Evolutionary conservation across 2,113 vertebrate genomes (phyloP).

Genomic region (Sprattus sprattus): DNA sequence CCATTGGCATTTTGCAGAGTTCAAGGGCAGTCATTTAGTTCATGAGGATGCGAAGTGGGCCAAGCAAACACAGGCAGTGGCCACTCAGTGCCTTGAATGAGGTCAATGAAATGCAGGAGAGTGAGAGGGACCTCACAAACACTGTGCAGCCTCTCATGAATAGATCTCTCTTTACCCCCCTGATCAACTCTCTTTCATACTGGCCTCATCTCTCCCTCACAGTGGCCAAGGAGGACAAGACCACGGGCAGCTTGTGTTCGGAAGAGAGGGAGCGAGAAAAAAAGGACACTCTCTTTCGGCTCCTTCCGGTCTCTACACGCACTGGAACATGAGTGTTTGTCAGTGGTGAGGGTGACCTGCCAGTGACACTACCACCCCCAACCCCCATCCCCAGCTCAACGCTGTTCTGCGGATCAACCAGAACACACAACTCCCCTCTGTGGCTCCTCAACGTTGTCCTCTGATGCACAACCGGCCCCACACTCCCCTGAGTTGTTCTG

Average conservation of each 20-base stretch:
- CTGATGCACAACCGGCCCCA: not conserved
- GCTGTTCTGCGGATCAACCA: not conserved
- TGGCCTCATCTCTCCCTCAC: constrained; percentile 43
- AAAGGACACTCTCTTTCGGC: not conserved
- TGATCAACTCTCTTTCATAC: constrained; percentile 29
- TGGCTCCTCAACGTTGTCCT: not conserved
- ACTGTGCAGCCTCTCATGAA: not conserved
- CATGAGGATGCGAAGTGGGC: not conserved
- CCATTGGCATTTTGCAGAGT: not conserved
- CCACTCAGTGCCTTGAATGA: not conserved
- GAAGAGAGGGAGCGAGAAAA: not conserved
- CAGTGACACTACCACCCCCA: not conserved
- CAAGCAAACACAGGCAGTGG: not conserved
- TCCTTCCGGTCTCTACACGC: not conserved
- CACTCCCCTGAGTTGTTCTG: not conserved
- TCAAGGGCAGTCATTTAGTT: not conserved
- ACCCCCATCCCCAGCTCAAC: not conserved
- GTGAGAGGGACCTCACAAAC: not conserved
- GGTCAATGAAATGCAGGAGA: constrained; percentile 13
- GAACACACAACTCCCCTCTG: not conserved
- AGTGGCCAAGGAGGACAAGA: constrained; percentile 53
- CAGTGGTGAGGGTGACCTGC: not conserved
- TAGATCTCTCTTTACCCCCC: not conserved
- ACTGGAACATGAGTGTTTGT: not conserved
- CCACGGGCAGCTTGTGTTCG: constrained; percentile 45